Conservation (phyloP, 1,140 invertebrate genomes). For the Acromyrmex charruanus region DNA sequence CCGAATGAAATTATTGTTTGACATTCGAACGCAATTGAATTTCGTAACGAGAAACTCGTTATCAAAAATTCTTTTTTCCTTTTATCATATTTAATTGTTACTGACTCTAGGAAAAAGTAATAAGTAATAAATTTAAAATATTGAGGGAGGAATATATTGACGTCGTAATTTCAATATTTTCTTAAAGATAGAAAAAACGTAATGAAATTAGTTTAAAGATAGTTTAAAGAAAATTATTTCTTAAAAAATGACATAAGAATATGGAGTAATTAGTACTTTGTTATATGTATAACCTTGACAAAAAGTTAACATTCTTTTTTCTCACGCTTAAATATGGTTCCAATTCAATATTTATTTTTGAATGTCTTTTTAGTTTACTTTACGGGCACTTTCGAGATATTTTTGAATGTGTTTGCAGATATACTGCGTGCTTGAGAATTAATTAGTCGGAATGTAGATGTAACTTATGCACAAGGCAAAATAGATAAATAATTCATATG, state of each 20-base stretch:
- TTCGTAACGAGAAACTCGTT: slow-evolving; percentile 38
- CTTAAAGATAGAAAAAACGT: not conserved
- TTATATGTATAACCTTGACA: no score
- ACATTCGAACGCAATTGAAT: slow-evolving; percentile 16
- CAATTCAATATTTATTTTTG: not conserved
- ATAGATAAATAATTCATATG: slow-evolving; percentile 60
- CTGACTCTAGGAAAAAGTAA: not conserved
- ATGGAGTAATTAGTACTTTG: not conserved
- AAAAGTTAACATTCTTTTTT: not conserved
- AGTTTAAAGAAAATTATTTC: not conserved
- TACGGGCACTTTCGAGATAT: not conserved
- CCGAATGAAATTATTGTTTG: slow-evolving; percentile 24
- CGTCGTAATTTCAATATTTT: not conserved
- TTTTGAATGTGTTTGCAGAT: slow-evolving; percentile 27
- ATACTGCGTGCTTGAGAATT: slow-evolving; percentile 24
- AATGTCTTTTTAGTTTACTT: not conserved
- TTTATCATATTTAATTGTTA: not conserved
- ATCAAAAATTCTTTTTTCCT: not conserved
- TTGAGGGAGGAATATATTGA: no score
- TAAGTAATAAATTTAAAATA: not conserved
- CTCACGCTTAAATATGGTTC: not conserved
- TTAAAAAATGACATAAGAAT: not conserved
- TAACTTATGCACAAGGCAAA: slow-evolving; percentile 50
- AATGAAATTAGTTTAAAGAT: not conserved
- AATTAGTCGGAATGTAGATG: slow-evolving; percentile 41